Percentiles rank a stretch among this genome's conserved stretches.
phyloP scores from a whole-genome alignment of 2,797 vertebrate genomes.

The Hydrophis major region DNA sequence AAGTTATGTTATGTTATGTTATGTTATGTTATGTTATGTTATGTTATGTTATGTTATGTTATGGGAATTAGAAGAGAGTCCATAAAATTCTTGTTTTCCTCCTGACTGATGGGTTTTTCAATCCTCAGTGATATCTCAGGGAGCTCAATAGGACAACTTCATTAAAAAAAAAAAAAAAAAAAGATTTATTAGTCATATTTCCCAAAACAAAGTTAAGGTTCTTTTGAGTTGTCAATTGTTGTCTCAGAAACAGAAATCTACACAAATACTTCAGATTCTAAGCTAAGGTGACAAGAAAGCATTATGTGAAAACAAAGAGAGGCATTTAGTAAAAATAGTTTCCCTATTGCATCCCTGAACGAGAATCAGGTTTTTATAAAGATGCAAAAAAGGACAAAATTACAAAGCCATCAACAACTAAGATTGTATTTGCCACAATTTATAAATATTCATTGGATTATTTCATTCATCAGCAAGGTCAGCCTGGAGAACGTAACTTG shows the following conservation, averaged over 20 bases:
- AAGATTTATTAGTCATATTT: background rate
- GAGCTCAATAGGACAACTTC: background rate
- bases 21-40: no score
- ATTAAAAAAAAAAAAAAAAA: background rate
- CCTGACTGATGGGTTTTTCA: background rate
- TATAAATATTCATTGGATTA: background rate
- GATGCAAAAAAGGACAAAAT: background rate
- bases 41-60: no score
- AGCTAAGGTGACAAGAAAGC: background rate
- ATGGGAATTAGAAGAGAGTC: background rate
- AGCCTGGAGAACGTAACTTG: background rate
- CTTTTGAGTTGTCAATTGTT: background rate
- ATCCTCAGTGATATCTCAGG: background rate
- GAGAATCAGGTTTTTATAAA: background rate
- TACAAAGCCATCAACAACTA: background rate
- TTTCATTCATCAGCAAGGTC: slow-evolving; percentile 6
- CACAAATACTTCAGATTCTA: background rate
- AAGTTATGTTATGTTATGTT: no score
- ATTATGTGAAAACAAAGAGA: background rate
- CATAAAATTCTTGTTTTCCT: background rate
- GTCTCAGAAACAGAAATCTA: background rate
- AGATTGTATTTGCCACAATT: background rate
- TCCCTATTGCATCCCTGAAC: background rate
- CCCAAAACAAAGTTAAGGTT: background rate
- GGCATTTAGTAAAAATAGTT: background rate